Base-by-base conservation (phyloP, 2,797 vertebrate species). In the Hippocampus kuda region DNA sequence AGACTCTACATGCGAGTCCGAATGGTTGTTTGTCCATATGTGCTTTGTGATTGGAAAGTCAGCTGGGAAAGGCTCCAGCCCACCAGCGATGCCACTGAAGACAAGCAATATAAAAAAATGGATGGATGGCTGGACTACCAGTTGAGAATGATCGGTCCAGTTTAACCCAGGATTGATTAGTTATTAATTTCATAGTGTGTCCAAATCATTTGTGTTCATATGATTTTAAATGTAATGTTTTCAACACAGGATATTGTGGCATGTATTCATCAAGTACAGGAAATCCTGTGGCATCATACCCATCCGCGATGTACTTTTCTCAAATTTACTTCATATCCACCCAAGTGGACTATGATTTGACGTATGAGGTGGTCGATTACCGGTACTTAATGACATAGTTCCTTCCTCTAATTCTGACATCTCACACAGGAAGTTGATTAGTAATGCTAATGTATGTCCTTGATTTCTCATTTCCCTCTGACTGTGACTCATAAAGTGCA, bases 201-300 rank as follows among this genome's bases (percentile, higher is more conserved):
- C 61, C 38, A n/a, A 44, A 63, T 5, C 12, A 9, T 24, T 63
- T 57, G 42, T 44, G 41, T 44, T 20, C 12, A 64, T 42, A 44
- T 64, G 20, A 63, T 24, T 42, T 63, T 11, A 10, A 63, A 63
- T n/a, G 20, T 7, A 64, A n/a, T 15, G 5, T 16, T 64, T 66
- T 51, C 64, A 66, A 30, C 44, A 66, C 46, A 48, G 24, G 64
- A 66, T 12, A 49, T 65, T 48, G 63, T n/a, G 16, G 26, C 46
- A 30, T 16, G 4, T 54, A 27, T 66, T 1, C 56, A 42, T 65
- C 2, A 41, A 44, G 15, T 15, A 20, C 49, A 70, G 65, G 53
- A 79, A 68, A 54, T 77, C 68, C 72, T 67, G 44, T 68, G 16
- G 44, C 59, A 75, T 15, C 9, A 57, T 61, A 10, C 27, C 30